phyloP scores from a whole-genome alignment of 2,888 invertebrate species.

The Pecten maximus region DNA sequence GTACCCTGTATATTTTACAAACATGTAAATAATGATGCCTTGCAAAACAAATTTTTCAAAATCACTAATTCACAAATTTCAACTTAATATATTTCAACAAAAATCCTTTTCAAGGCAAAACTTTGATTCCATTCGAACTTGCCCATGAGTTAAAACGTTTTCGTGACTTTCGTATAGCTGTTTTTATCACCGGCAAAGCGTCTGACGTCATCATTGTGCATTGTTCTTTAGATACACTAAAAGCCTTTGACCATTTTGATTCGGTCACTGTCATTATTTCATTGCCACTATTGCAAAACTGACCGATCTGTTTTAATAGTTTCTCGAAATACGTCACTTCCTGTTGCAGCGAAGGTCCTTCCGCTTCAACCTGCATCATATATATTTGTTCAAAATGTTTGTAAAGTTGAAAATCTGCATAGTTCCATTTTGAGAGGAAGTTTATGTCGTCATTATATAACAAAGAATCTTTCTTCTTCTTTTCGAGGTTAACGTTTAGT shows the following conservation, averaged over 20 bases:
- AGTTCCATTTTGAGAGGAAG: slow-evolving; percentile 67
- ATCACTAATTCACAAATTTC: no score
- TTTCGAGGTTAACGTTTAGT: slow-evolving; percentile 58
- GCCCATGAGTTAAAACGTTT: not conserved
- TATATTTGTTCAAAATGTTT: slow-evolving; percentile 69
- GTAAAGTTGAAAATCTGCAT: slow-evolving; percentile 74
- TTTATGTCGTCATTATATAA: slow-evolving; percentile 59
- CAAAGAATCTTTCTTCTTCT: slow-evolving; percentile 49
- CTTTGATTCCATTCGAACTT: not conserved
- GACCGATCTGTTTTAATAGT: not conserved
- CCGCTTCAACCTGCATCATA: slow-evolving; percentile 58
- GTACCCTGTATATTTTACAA: no score
- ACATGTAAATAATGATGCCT: no score
- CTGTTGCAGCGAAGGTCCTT: slow-evolving; percentile 57
- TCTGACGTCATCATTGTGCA: not conserved
- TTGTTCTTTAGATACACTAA: not conserved
- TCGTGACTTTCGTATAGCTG: not conserved
- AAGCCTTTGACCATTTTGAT: not conserved
- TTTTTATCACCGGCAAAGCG: not conserved
- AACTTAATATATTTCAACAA: no score
- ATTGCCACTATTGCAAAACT: not conserved
- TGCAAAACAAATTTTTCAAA: no score
- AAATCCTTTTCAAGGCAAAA: not conserved
- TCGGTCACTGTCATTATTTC: not conserved
- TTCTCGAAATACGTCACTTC: slow-evolving; percentile 64